These are phyloP conservation scores for Amniataba percoides DNA, from an alignment of 2,797 vertebrate species.

Conservation along the genomic window DNA sequence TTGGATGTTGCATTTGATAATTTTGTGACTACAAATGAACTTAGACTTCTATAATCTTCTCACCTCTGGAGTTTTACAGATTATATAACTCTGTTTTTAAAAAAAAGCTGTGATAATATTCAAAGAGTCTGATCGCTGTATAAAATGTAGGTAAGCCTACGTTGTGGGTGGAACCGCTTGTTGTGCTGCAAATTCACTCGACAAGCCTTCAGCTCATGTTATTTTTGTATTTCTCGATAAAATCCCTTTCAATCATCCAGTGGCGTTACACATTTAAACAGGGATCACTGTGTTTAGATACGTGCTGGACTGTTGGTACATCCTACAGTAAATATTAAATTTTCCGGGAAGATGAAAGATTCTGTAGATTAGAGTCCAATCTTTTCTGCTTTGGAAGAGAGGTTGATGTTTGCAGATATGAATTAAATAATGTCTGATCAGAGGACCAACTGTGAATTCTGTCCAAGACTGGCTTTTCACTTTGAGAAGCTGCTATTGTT, in stretches of 20 bases:
- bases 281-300: neutral
- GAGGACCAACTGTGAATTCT: conserved; percentile 14
- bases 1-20: neutral
- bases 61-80: neutral
- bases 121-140: neutral
- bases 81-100: neutral
- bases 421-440: conserved; percentile 47
- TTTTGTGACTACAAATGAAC: neutral
- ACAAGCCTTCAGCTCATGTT: neutral
- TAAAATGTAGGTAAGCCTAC: no score
- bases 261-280: neutral
- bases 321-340: conserved; percentile 2
- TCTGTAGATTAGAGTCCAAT: conserved; percentile 16
- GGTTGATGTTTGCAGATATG: conserved; percentile 44
- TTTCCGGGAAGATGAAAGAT: neutral
- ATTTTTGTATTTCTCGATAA: neutral
- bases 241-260: neutral
- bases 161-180: neutral
- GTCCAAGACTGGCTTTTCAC: conserved; percentile 30
- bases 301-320: neutral
- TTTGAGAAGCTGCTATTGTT: conserved; percentile 48
- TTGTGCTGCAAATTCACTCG: neutral
- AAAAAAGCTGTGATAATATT: neutral
- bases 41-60: conserved; percentile 1
- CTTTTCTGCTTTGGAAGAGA: conserved; percentile 13